Evolutionary conservation across 2,888 invertebrate genomes (phyloP).

Genomic region (Nemurella pictetii): DNA sequence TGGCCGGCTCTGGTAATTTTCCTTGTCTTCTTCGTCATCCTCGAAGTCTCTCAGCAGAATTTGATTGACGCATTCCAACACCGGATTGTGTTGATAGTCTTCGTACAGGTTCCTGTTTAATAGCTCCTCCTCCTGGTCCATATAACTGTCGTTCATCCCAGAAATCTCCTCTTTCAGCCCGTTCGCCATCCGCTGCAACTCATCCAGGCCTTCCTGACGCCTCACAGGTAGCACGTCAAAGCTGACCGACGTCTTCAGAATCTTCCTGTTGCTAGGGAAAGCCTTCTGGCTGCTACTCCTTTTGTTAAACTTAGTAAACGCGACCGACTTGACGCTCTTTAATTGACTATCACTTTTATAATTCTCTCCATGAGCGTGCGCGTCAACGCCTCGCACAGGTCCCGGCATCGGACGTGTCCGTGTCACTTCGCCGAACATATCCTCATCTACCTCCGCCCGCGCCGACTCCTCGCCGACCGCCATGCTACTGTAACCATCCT

Average conservation of each 20-base stretch:
- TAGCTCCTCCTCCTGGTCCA: slow-evolving; percentile 66
- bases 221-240: not conserved
- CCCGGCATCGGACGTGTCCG: not conserved
- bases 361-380: not conserved
- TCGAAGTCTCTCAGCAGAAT: slow-evolving; percentile 71
- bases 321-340: slow-evolving; percentile 19
- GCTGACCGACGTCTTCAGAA: slow-evolving; percentile 59
- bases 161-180: slow-evolving; percentile 46
- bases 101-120: slow-evolving; percentile 41
- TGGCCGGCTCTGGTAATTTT: slow-evolving; percentile 35
- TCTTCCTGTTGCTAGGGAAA: slow-evolving; percentile 60
- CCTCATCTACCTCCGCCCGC: not conserved
- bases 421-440: not conserved
- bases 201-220: slow-evolving; percentile 47
- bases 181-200: slow-evolving; percentile 50
- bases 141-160: slow-evolving; percentile 40
- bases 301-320: slow-evolving; percentile 35
- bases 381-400: not conserved
- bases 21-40: slow-evolving; percentile 39
- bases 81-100: slow-evolving; percentile 75
- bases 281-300: slow-evolving; percentile 19
- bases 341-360: slow-evolving; percentile 14
- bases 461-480: not conserved
- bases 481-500: slow-evolving; percentile 17
- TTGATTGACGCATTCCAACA: slow-evolving; percentile 83